Evolutionary conservation across 2,113 vertebrate species (phyloP), one percentile per base, ranked within the genome.

Genomic region (Vanacampus margaritifer): DNA sequence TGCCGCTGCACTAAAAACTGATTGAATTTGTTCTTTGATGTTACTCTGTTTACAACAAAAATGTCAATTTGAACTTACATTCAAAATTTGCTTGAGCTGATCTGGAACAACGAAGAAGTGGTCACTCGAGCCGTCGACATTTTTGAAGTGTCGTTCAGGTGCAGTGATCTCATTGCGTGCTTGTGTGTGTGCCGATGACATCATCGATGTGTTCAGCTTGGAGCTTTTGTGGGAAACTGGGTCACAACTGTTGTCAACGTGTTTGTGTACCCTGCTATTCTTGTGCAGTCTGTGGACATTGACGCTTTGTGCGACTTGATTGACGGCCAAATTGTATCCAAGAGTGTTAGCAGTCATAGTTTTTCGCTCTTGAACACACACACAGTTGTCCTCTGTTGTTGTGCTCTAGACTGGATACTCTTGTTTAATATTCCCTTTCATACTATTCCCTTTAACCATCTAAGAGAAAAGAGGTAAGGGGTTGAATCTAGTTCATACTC

Each of bases 291-390:
- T 46, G 45, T 46, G 13, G 45, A 46, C 39, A 41, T 13, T 13
- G 10, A 41, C 48, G 21, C 48, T 50, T n/a, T 50, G 48, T 9
- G 48, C 19, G 21, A 6, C 19, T 8, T n/a, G 19, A 50, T n/a
- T n/a, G 46, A 50, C 19, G n/a, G 46, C 46, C 46, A 50, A 21
- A 19, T 48, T 21, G 46, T 10, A 9, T 50, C 21, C 17, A 19
- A 1, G 39, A 71, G 70, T 62, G 71, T 80, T 71, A 72, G 45
- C 54, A 67, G 43, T 46, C 16, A 17, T 3, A 5, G 16, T 6
- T 17, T 46, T 46, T 46, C 43, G 17, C 16, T 41, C 12, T 12
- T 43, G 58, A 41, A 39, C 35, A 4, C 45, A 64, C 64, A 60
- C 66, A 58, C 46, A 56, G 19, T 50, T 50, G 19, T 50, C 46